Conservation (phyloP, 2,113 vertebrate species). For the Hirundichthys speculiger region DNA sequence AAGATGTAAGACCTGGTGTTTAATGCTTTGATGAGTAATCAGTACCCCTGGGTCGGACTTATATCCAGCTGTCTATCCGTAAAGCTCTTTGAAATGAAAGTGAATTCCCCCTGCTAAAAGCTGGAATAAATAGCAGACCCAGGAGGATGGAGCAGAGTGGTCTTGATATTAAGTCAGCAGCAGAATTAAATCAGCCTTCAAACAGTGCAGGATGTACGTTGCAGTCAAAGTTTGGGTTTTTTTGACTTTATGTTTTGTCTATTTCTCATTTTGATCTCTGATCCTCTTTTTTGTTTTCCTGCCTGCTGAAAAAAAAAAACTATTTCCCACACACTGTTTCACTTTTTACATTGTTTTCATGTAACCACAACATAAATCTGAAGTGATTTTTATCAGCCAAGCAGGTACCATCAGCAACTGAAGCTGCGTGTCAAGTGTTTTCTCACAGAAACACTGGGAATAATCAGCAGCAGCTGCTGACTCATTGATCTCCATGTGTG, state of each 20-base stretch:
- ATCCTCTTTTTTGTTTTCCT: not conserved
- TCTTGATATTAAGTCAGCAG: constrained; percentile 31
- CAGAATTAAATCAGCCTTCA: constrained; percentile 28
- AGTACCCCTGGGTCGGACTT: constrained; percentile 55
- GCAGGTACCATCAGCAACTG: not conserved
- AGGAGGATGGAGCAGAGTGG: constrained; percentile 30
- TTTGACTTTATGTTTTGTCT: constrained; percentile 15
- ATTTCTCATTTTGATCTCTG: not conserved
- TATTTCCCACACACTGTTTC: constrained; percentile 4
- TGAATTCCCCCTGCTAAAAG: constrained; percentile 48
- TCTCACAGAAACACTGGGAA: constrained; percentile 36
- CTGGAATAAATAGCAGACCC: constrained; percentile 48
- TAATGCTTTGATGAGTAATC: constrained; percentile 48
- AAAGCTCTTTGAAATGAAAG: constrained; percentile 67
- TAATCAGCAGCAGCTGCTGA: constrained; percentile 8
- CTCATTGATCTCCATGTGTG: constrained; percentile 2
- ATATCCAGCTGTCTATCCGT: constrained; percentile 38
- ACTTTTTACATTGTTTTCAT: constrained; percentile 26
- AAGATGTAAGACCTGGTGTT: constrained; percentile 60
- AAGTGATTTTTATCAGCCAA: constrained; percentile 32
- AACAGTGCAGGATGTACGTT: constrained; percentile 5
- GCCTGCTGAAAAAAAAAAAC: not conserved
- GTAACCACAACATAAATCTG: constrained; percentile 21
- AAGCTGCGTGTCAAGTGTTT: constrained; percentile 23
- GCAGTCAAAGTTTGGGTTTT: not conserved